Evolutionary conservation across 2,888 invertebrate genomes (phyloP), one percentile per base, ranked within the genome.

Genomic region (Patella caerulea): DNA sequence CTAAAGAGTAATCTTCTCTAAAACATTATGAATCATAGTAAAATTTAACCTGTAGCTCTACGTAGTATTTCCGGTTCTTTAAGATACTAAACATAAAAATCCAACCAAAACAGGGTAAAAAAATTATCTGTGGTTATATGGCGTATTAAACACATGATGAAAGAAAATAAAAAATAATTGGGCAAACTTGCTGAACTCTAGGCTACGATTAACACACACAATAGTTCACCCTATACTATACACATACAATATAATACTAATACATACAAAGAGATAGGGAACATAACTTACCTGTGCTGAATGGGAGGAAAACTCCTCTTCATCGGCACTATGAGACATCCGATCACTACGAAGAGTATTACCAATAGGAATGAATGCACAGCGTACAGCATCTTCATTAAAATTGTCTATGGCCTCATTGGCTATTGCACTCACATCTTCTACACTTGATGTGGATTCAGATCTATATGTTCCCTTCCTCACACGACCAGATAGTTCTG

Each of bases 361-460:
- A 19, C 78, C 80, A 70, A 82, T 75, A 34, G 83, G 82, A 72
- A 83, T 76, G 79, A 83, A 82, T 12, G 81, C 83, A 14, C 82
- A 76, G 29, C 72, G 83, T 83, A 78, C 79, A 24, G 80, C 75
- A 59, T 80, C 79, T 24, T 87, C 85, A 53, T 83, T 81, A 77
- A 83, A 84, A 14, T 83, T 81, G 73, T 85, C 85, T 74, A 82
- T 81, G 15, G 83, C 81, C 53, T 81, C 84, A 76, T 85, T 84
- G 76, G 82, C 82, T 2, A 83, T 76, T 14, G 84, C 77, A 78
- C 84, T 85, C 56, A 83, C 79, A 72, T 87, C 86, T 72, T 87
- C 86, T 1, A 83, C 80, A 83, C 85, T 86, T 19, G 87, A 87
- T 14, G 82, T 76, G 54, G 87, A 86, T 75, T 83, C 85, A 76